Evolutionary conservation across 2,888 invertebrate genomes (phyloP).

Genomic region (Lasioglossum oenotherae): DNA sequence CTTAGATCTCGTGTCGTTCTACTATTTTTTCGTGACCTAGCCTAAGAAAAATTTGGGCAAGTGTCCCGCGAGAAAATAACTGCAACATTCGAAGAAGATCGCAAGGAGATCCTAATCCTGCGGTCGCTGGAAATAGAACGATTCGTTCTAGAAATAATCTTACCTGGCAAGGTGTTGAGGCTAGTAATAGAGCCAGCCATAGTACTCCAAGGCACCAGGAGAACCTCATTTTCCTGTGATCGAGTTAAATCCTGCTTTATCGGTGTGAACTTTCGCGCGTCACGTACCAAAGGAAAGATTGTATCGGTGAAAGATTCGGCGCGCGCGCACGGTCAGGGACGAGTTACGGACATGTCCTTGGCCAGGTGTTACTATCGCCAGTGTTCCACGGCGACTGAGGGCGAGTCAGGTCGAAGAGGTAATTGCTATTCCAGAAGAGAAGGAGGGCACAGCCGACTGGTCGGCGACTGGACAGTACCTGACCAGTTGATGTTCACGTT

Average conservation of each 20-base stretch:
- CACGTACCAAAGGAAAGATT: slow-evolving; percentile 30
- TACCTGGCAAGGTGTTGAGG: slow-evolving; percentile 55
- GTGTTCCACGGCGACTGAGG: slow-evolving; percentile 76
- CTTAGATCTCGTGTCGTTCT: no score
- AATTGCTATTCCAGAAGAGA: slow-evolving; percentile 78
- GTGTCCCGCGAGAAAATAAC: not conserved
- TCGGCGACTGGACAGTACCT: slow-evolving; percentile 75
- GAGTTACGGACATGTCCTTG: slow-evolving; percentile 74
- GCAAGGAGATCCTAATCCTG: not conserved
- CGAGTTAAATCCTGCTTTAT: slow-evolving; percentile 12
- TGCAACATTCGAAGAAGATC: not conserved
- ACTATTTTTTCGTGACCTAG: no score
- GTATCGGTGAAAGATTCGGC: slow-evolving; percentile 52
- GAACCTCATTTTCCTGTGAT: slow-evolving; percentile 54
- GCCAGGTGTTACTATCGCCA: slow-evolving; percentile 72
- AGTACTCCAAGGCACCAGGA: slow-evolving; percentile 42
- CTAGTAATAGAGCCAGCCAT: slow-evolving; percentile 36
- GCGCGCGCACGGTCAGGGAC: slow-evolving; percentile 70
- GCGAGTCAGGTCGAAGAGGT: slow-evolving; percentile 75
- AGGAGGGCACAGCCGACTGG: slow-evolving; percentile 75
- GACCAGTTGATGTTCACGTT: slow-evolving; percentile 81
- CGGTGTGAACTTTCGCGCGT: slow-evolving; percentile 44
- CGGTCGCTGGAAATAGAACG: not conserved
- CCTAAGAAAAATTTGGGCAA: no score
- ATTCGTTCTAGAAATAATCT: slow-evolving; percentile 18